phyloP scores from a whole-genome alignment of 1,140 invertebrate genomes.

The Schlechtendalia chinensis region DNA sequence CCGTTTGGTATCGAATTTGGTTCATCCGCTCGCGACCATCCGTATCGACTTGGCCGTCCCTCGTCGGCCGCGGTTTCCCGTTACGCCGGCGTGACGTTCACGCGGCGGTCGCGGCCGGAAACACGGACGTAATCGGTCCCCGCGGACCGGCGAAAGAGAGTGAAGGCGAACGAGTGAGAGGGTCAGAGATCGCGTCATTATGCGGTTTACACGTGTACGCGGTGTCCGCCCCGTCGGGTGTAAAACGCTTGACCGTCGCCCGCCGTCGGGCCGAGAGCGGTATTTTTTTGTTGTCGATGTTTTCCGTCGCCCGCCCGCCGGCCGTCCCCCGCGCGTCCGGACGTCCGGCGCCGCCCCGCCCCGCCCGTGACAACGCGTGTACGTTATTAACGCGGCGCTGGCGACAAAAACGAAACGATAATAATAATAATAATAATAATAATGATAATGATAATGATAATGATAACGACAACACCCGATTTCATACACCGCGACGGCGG shows the following conservation, averaged over 20 bases:
- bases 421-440: no score
- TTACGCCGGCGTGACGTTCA: background rate
- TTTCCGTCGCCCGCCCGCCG: no score
- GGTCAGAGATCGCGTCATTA: slow-evolving; percentile 40
- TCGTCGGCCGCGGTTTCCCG: no score
- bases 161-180: background rate
- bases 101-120: slow-evolving; percentile 1
- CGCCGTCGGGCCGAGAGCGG: background rate
- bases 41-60: no score
- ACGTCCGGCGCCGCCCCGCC: background rate
- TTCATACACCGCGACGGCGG: no score
- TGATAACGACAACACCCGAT: no score
- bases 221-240: background rate
- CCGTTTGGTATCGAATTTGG: no score
- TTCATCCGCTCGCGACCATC: no score
- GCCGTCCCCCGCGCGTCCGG: slow-evolving; percentile 27
- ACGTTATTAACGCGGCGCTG: slow-evolving; percentile 24
- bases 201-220: slow-evolving; percentile 41
- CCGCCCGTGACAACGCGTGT: no score
- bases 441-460: no score
- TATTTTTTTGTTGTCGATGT: background rate
- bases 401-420: slow-evolving; percentile 12
- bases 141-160: no score
- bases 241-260: slow-evolving; percentile 39
- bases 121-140: slow-evolving; percentile 45